Percentiles rank a stretch among this genome's conserved stretches.
These are phyloP conservation scores for Hippocampus mohnikei DNA, from an alignment of 2,113 vertebrate species.

Conservation along the genomic window DNA sequence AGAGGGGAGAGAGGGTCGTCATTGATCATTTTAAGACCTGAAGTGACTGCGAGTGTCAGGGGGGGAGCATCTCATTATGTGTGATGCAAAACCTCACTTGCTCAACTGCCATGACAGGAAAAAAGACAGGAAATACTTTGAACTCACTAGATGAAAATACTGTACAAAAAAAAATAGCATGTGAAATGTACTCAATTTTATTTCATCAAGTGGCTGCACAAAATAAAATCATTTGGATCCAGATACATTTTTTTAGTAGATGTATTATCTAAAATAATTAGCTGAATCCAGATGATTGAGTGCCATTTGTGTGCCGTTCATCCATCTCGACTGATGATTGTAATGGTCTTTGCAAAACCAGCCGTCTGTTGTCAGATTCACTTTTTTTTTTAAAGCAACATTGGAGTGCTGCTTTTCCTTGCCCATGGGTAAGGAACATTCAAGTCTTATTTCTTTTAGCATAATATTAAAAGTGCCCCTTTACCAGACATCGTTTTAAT, in stretches of 20 bases:
- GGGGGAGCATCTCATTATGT: constrained; percentile 54
- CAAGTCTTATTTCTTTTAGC: constrained; percentile 61
- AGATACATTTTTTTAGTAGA: too few relatives aligned
- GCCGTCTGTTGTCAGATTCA: not conserved
- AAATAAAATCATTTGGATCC: too few relatives aligned
- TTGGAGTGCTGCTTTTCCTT: not conserved
- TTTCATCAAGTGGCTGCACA: too few relatives aligned
- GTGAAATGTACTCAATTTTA: not conserved
- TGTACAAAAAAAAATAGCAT: not conserved
- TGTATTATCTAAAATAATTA: too few relatives aligned
- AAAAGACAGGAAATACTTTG: not conserved
- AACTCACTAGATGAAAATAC: not conserved
- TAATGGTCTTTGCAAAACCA: not conserved
- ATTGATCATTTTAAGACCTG: constrained; percentile 62
- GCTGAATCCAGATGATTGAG: not conserved
- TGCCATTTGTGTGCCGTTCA: not conserved
- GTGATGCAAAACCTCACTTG: constrained; percentile 59
- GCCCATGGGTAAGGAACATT: constrained; percentile 32
- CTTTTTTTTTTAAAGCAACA: not conserved
- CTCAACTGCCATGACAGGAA: constrained; percentile 8
- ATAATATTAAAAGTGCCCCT: constrained; percentile 54
- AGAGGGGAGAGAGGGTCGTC: constrained; percentile 44
- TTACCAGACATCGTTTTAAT: constrained; percentile 43
- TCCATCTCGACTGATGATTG: not conserved
- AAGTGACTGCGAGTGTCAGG: constrained; percentile 49